Conservation (phyloP, 2,888 invertebrate species). For the Taphrorychus bicolor region DNA sequence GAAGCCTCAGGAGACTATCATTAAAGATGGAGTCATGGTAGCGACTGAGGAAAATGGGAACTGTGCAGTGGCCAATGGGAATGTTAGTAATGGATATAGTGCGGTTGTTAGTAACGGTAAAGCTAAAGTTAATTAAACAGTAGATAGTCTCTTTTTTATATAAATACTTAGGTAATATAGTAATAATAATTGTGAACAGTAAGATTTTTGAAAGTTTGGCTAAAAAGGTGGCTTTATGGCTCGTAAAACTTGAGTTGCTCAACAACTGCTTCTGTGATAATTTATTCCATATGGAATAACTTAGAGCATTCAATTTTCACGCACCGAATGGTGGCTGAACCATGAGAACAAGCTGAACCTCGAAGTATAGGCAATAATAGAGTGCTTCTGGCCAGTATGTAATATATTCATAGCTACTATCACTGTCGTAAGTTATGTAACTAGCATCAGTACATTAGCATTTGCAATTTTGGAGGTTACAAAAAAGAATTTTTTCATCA, state of each 20-base stretch:
- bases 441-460: too few species aligned
- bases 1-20: constrained; percentile 40
- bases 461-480: too few species aligned
- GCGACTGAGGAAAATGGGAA: constrained; percentile 22
- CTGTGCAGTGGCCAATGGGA: constrained; percentile 17
- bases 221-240: background rate
- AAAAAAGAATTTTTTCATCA: too few species aligned
- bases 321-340: too few species aligned
- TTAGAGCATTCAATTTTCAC: too few species aligned
- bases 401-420: too few species aligned
- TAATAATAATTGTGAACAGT: too few species aligned
- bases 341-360: too few species aligned
- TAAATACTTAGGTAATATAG: background rate
- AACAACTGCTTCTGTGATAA: constrained; percentile 24
- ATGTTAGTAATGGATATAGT: constrained; percentile 3
- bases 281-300: constrained; percentile 12
- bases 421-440: too few species aligned
- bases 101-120: constrained; percentile 12
- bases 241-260: background rate
- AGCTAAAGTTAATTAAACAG: constrained; percentile 16
- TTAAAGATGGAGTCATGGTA: constrained; percentile 13
- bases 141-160: too few species aligned
- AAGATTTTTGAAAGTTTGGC: background rate
- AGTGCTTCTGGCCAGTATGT: too few species aligned
- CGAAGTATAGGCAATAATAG: background rate